These are phyloP conservation scores for Allygus modestus DNA, from an alignment of 2,888 invertebrate genomes.

Conservation along the genomic window DNA sequence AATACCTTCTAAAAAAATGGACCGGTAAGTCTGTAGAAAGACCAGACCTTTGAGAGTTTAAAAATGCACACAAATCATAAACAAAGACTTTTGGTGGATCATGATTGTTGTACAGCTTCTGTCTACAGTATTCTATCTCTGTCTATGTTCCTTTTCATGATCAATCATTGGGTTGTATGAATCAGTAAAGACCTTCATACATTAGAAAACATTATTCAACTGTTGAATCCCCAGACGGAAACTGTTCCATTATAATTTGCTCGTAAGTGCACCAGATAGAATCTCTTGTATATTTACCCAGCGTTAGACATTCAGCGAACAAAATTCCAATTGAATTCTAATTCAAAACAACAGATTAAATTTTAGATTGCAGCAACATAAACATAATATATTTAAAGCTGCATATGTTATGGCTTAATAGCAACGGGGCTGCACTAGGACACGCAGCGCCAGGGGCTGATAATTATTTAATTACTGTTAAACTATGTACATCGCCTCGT, in stretches of 20 bases:
- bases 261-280: not conserved
- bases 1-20: too few species aligned
- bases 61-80: too few species aligned
- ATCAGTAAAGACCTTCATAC: too few species aligned
- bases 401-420: conserved; percentile 46
- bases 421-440: not conserved
- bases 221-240: not conserved
- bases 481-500: conserved; percentile 49
- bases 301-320: not conserved
- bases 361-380: conserved; percentile 36
- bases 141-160: too few species aligned
- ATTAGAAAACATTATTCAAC: too few species aligned
- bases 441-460: not conserved
- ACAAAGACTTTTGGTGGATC: too few species aligned
- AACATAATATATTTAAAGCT: conserved; percentile 38
- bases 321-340: conserved; percentile 49
- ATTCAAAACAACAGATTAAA: conserved; percentile 37
- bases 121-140: too few species aligned
- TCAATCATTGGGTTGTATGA: too few species aligned
- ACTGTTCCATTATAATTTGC: conserved; percentile 22
- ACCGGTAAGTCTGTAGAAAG: too few species aligned
- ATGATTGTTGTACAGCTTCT: too few species aligned
- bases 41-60: too few species aligned
- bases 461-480: conserved; percentile 54
- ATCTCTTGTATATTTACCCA: conserved; percentile 50